Percentiles rank a stretch among this genome's conserved stretches.
Evolutionary conservation across 2,797 vertebrate species (phyloP).

Genomic region (Sebastes alutus): DNA sequence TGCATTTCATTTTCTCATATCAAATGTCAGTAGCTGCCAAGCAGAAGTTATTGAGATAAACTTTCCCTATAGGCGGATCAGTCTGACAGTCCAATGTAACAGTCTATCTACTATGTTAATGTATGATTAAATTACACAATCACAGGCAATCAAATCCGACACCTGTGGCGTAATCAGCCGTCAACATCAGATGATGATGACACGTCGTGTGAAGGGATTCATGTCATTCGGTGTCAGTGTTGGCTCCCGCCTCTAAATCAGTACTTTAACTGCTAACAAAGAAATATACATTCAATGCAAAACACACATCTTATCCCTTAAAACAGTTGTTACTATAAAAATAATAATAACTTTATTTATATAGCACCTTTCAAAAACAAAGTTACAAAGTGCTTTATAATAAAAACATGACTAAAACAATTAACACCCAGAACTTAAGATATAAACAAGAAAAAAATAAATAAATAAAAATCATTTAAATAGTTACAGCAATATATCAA

Average conservation of each 20-base stretch:
- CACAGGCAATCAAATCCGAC: constrained; percentile 14
- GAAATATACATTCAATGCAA: neutral
- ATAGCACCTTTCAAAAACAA: too few relatives aligned
- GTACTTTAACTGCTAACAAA: neutral
- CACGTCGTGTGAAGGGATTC: neutral
- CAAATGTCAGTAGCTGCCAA: neutral
- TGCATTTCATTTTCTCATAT: constrained; percentile 20
- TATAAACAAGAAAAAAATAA: too few relatives aligned
- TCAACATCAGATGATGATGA: neutral
- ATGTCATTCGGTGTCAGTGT: neutral
- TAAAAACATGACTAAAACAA: too few relatives aligned
- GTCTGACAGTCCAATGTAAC: neutral
- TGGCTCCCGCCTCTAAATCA: neutral
- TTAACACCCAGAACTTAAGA: too few relatives aligned
- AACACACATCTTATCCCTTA: neutral
- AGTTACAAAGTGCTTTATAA: too few relatives aligned
- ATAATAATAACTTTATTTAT: too few relatives aligned
- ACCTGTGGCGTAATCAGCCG: neutral
- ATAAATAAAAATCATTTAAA: too few relatives aligned
- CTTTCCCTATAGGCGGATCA: neutral
- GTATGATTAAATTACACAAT: constrained; percentile 10
- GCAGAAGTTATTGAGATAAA: neutral
- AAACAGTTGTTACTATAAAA: neutral
- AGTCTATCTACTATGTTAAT: neutral
- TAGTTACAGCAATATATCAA: too few relatives aligned